Evolutionary conservation across 2,113 vertebrate species (phyloP).

Genomic region (Epinephelus cyanopodus): DNA sequence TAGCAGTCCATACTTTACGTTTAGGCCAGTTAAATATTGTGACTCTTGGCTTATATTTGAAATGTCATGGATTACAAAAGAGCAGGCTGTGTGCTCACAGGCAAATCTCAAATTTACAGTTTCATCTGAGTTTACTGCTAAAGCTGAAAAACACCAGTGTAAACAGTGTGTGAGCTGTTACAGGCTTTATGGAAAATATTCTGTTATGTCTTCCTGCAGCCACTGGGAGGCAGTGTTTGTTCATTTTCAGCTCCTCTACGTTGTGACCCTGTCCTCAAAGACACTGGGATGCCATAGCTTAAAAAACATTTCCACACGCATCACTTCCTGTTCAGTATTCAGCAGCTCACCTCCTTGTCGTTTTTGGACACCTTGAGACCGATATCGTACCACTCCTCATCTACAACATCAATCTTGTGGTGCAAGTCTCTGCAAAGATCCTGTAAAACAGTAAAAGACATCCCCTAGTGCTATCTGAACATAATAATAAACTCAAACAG

Average conservation of each 20-base stretch:
- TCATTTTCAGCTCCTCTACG: not conserved
- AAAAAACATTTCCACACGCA: not conserved
- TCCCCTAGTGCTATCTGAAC: not conserved
- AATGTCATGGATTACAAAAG: not conserved
- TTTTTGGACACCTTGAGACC: conserved; percentile 77
- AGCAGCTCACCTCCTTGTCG: conserved; percentile 65
- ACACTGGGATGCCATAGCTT: not conserved
- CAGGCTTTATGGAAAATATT: not conserved
- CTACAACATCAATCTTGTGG: conserved; percentile 74
- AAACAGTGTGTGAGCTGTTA: not conserved
- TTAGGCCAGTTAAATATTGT: not conserved
- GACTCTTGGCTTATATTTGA: not conserved
- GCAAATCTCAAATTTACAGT: not conserved
- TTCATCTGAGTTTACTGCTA: not conserved
- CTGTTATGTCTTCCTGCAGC: not conserved
- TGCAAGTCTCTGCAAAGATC: conserved; percentile 76
- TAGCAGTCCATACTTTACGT: not conserved
- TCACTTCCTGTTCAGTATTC: not conserved
- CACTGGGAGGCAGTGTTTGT: conserved; percentile 40
- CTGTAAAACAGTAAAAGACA: conserved; percentile 40
- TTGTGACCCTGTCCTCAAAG: not conserved
- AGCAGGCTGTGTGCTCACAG: not conserved
- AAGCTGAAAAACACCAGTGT: not conserved
- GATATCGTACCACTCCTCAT: conserved; percentile 79
- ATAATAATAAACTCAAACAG: too few relatives aligned